Conservation (phyloP, 2,888 invertebrate species). For the Cotesia congregata region DNA sequence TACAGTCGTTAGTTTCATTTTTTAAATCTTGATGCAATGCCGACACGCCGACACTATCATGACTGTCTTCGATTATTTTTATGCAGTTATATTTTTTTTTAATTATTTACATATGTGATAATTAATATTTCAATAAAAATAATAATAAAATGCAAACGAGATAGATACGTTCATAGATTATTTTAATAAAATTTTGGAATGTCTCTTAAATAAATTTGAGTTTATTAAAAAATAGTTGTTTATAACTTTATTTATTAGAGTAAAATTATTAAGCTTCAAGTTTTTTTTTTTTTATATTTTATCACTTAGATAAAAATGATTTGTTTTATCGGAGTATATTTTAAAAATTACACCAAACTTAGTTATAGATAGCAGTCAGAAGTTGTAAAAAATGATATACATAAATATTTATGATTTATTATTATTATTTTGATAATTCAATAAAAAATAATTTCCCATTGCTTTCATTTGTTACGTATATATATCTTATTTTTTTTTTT, state of each 20-base stretch:
- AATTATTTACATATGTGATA: slow-evolving; percentile 4
- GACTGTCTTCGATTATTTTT: slow-evolving; percentile 37
- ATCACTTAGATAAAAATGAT: not conserved
- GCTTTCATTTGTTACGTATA: slow-evolving; percentile 32
- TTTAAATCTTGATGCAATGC: slow-evolving; percentile 45
- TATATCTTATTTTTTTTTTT: slow-evolving; percentile 30
- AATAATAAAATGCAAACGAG: not conserved
- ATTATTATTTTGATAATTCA: slow-evolving; percentile 5
- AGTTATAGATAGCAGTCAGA: not conserved
- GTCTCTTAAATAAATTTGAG: not conserved
- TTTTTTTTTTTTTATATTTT: too few relatives aligned
- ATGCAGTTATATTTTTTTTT: slow-evolving; percentile 24
- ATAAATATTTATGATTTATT: not conserved
- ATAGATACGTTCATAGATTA: not conserved
- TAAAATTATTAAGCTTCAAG: not conserved
- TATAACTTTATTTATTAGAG: not conserved
- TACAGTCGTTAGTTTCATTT: slow-evolving; percentile 54
- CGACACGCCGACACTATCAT: too few relatives aligned
- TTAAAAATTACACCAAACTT: not conserved
- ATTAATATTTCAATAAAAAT: not conserved
- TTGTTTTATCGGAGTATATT: not conserved
- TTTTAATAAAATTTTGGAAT: not conserved
- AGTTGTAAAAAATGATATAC: not conserved
- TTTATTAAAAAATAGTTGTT: not conserved
- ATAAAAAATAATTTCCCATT: slow-evolving; percentile 16